phyloP scores from a whole-genome alignment of 2,888 invertebrate genomes.

The Perizoma flavofasciatum region DNA sequence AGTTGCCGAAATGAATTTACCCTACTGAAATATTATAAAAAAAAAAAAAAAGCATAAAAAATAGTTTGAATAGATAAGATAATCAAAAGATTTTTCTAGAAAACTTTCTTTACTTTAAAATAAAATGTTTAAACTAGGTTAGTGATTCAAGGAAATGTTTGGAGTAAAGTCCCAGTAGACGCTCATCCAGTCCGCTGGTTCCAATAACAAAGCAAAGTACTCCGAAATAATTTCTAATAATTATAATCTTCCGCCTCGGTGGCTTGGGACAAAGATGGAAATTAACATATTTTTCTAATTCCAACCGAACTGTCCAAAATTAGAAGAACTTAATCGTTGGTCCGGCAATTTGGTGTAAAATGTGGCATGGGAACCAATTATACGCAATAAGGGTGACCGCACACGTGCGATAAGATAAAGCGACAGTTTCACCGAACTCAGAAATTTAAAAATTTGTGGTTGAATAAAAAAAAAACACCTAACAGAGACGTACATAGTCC shows the following conservation, averaged over 20 bases:
- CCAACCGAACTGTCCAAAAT: constrained; percentile 76
- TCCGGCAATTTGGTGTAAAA: constrained; percentile 69
- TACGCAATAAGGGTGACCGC: constrained; percentile 47
- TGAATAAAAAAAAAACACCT: too few species aligned
- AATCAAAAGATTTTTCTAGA: not conserved
- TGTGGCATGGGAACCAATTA: constrained; percentile 71
- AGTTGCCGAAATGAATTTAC: too few species aligned
- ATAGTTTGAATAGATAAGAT: not conserved
- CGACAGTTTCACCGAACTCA: constrained; percentile 5
- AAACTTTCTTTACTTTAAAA: not conserved
- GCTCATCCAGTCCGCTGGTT: constrained; percentile 49
- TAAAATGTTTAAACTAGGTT: constrained; percentile 10
- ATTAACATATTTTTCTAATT: constrained; percentile 81
- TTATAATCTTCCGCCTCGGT: constrained; percentile 80
- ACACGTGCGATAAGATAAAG: constrained; percentile 19
- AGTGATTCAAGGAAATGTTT: constrained; percentile 39
- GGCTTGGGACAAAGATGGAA: constrained; percentile 71
- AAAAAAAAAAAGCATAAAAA: too few species aligned
- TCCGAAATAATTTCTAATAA: constrained; percentile 72
- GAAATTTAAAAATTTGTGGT: not conserved
- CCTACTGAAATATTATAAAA: too few species aligned
- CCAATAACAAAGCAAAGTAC: constrained; percentile 59
- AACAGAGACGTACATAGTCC: too few species aligned
- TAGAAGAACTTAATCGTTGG: constrained; percentile 70
- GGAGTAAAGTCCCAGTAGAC: constrained; percentile 52